A percentile compares a stretch with the other conserved stretches of the same genome.
These are phyloP conservation scores for Pogona vitticeps DNA, from an alignment of 2,113 vertebrate species.

Conservation along the genomic window DNA sequence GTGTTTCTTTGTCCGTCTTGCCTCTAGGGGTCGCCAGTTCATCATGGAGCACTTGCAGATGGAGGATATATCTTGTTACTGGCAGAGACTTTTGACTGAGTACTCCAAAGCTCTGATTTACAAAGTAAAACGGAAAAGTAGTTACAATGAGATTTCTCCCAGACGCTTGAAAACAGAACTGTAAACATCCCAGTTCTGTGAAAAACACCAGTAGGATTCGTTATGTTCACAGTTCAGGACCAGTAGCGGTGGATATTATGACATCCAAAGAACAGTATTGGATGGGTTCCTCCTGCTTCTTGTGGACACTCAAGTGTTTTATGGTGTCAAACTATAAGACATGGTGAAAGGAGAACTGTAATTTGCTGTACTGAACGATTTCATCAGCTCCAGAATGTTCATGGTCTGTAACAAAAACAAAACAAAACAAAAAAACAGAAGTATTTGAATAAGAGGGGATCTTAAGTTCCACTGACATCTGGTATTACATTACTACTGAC, in stretches of 20 bases:
- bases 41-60: conserved; percentile 88
- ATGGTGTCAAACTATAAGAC: background rate
- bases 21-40: conserved; percentile 87
- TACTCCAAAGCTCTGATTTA: conserved; percentile 87
- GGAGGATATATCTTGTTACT: conserved; percentile 93
- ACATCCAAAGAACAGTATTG: conserved; percentile 3
- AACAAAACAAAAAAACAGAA: background rate
- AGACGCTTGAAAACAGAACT: conserved; percentile 83
- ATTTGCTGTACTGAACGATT: background rate
- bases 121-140: conserved; percentile 80
- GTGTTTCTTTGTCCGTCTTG: conserved; percentile 36
- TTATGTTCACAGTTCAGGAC: background rate
- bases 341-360: background rate
- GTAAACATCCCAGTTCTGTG: conserved; percentile 64
- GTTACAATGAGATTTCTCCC: conserved; percentile 80
- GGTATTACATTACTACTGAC: background rate
- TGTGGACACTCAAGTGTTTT: background rate
- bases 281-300: background rate
- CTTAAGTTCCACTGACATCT: background rate
- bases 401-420: background rate
- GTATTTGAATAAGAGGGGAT: background rate
- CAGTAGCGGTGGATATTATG: background rate
- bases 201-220: too few relatives aligned
- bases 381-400: background rate
- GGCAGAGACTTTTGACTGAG: conserved; percentile 87